Evolutionary conservation across 1,140 invertebrate species (phyloP), one percentile per base, ranked within the genome.

Genomic region (Frieseomelitta varia): DNA sequence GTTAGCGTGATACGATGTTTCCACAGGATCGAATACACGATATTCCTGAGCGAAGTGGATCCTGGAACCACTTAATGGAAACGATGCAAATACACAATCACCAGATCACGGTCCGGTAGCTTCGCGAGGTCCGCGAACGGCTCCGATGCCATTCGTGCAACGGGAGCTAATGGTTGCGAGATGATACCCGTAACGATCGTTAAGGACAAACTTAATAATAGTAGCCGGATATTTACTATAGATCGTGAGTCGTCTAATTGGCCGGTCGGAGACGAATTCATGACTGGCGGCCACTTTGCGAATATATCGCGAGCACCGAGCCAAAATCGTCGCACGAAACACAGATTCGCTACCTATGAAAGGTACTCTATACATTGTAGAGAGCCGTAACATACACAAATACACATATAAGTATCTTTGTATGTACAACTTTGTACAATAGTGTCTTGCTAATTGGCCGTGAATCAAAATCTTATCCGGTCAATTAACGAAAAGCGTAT

Each of bases 201-300:
- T 90, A 90, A 92, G 91, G 91, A 91, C 91, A 87, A 91, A 91
- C 85, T 91, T 92, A 92, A 92, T 92, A 92, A 92, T 92, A 92
- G 91, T 90, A 85, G 75, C 79, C 72, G 76, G 74, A 86, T 58
- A 39, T 67, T 75, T 80, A 65, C 85, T 84, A 86, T 81, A 86
- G 85, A 53, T 73, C 55, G 69, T 24, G 14, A 51, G 65, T 74
- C 69, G 27, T 79, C 74, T 78, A 69, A 86, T 90, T 87, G 73
- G 82, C 69, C 77, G 71, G 15, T 47, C 15, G 19, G 34, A 72
- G 61, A 79, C 85, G 77, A 88, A 81, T 85, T 79, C 85, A 80
- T 71, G 75, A 56, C 72, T 78, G 75, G 79, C 81, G 78, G 88
- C 81, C 79, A 82, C 71, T 82, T 87, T 61, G 81, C 30, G 68